phyloP scores from a whole-genome alignment of 2,888 invertebrate species.

The Galerucella pusilla region DNA sequence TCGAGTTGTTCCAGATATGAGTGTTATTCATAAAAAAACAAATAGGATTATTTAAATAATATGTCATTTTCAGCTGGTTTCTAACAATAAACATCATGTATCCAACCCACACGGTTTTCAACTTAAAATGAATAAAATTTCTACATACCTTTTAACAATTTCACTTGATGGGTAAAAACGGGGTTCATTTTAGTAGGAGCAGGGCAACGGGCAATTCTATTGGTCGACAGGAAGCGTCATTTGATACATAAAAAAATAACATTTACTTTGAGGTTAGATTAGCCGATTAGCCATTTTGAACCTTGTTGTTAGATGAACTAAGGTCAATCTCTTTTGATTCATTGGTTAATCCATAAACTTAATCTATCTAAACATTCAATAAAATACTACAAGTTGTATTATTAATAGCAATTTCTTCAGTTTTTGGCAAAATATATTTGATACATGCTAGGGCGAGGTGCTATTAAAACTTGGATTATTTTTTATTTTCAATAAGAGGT shows the following conservation, averaged over 20 bases:
- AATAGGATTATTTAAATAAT: slow-evolving; percentile 51
- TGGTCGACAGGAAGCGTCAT: slow-evolving; percentile 64
- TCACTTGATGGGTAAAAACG: slow-evolving; percentile 65
- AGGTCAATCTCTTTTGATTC: background rate
- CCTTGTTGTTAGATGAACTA: slow-evolving; percentile 51
- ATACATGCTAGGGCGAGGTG: too few relatives aligned
- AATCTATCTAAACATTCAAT: slow-evolving; percentile 1
- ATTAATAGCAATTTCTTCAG: background rate
- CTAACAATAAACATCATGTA: slow-evolving; percentile 53
- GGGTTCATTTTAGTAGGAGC: slow-evolving; percentile 64
- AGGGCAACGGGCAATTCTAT: slow-evolving; percentile 63
- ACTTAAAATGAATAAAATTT: slow-evolving; percentile 66
- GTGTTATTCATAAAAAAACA: slow-evolving; percentile 47
- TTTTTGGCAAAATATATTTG: too few relatives aligned
- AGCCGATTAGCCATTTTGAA: slow-evolving; percentile 51
- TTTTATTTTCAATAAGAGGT: background rate
- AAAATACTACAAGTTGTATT: background rate
- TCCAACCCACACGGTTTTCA: slow-evolving; percentile 63
- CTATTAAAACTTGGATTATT: background rate
- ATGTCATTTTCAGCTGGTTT: slow-evolving; percentile 52
- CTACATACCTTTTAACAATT: slow-evolving; percentile 66
- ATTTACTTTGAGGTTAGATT: slow-evolving; percentile 61
- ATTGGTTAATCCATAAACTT: background rate
- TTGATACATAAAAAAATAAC: slow-evolving; percentile 66
- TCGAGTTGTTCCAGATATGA: slow-evolving; percentile 45